Base-by-base conservation (phyloP, 2,113 vertebrate genomes). In the Arenaria interpres region DNA sequence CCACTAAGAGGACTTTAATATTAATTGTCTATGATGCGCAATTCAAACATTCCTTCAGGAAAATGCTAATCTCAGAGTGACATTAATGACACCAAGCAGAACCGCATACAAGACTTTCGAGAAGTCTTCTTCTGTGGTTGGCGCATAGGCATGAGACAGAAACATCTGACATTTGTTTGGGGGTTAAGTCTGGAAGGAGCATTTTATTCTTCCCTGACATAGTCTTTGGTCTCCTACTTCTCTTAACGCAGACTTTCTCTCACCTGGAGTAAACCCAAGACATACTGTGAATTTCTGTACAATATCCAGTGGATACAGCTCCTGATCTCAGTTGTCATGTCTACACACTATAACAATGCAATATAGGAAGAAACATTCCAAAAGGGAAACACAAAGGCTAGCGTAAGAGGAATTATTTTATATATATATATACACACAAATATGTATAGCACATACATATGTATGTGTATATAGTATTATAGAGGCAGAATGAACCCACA, bases 351-450 rank as follows among this genome's bases (percentile, higher is more conserved):
- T 13, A 9, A 37, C 43, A 78, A 41, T 4, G 19, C 10, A 41
- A 67, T 67, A 50, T 1, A n/a, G 7, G 13, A 85, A 62, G 7
- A 73, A 73, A 41, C 18, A 63, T 75, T 75, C 30, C 30, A 37
- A 59, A 59, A 51, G 5, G 5, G 22, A 79, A 75, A 60, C 10
- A 83, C 39, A 50, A 64, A 74, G 5, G 4, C 51, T 12, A 5
- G 12, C 22, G 9, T 17, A 57, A 14, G 11, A 81, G 7, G 27
- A 77, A 48, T 51, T 41, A 6, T 30, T 43, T 7, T 12, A 11
- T 11, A 39, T 12, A 17, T 6, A 28, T 3, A 33, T 1, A 60
- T 0, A 41, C 0, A 46, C 2, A 20, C 6, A 30, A 0, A 45
- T 0, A 33, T 0, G 5, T 41, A 9, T 1, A 56, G 8, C 28